phyloP scores from a whole-genome alignment of 2,113 vertebrate species.

The Cromileptes altivelis region DNA sequence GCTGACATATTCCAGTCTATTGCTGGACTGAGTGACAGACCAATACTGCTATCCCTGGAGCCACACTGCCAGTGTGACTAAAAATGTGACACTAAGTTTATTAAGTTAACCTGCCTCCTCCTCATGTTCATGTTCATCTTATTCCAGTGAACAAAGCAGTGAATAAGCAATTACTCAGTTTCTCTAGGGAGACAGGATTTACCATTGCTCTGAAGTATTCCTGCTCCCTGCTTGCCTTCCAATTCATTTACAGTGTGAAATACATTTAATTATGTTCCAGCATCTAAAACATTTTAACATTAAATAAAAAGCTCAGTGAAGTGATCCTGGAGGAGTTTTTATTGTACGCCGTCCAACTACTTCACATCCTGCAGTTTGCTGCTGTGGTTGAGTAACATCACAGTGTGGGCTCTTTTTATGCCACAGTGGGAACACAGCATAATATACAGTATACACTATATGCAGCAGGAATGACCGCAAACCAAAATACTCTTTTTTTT shows the following conservation, averaged over 20 bases:
- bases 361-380: slow-evolving; percentile 31
- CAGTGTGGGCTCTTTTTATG: slow-evolving; percentile 24
- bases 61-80: not conserved
- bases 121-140: not conserved
- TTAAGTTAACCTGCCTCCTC: not conserved
- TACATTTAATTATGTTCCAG: not conserved
- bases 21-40: not conserved
- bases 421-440: slow-evolving; percentile 26
- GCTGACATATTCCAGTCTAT: not conserved
- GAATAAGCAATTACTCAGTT: not conserved
- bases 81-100: not conserved
- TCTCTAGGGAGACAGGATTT: not conserved
- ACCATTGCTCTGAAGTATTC: not conserved
- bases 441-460: slow-evolving; percentile 43
- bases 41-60: not conserved
- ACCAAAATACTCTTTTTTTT: slow-evolving; percentile 53
- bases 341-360: slow-evolving; percentile 18
- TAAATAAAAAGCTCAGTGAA: slow-evolving; percentile 28
- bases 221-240: not conserved
- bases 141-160: not conserved
- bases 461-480: slow-evolving; percentile 30
- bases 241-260: not conserved
- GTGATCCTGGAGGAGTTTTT: slow-evolving; percentile 22
- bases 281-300: slow-evolving; percentile 18
- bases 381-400: slow-evolving; percentile 42